Evolutionary conservation across 2,888 invertebrate genomes (phyloP).

Genomic region (Beris chalybata): DNA sequence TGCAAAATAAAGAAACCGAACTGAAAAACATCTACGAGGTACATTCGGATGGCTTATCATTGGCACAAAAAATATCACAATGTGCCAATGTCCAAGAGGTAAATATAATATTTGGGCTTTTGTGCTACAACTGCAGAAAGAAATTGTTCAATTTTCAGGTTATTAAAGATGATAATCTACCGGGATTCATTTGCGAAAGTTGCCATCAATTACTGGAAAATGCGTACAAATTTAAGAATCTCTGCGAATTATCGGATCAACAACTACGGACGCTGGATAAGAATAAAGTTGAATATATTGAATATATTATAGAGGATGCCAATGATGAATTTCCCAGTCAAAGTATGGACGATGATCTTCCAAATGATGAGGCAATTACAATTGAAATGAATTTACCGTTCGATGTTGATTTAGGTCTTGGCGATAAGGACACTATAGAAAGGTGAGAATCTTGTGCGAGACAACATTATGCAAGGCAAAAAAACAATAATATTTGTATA

Average conservation of each 20-base stretch:
- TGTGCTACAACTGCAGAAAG: neutral
- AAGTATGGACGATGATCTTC: conserved; percentile 4
- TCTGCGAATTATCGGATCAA: conserved; percentile 36
- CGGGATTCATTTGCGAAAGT: conserved; percentile 37
- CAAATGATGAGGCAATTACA: conserved; percentile 2
- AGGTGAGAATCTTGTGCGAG: neutral
- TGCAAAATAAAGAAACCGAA: conserved; percentile 29
- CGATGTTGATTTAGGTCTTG: neutral
- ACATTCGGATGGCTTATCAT: conserved; percentile 21
- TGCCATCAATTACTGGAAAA: conserved; percentile 38
- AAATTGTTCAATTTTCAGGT: conserved; percentile 6
- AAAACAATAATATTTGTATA: neutral
- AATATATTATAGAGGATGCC: conserved; percentile 33
- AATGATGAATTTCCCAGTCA: neutral
- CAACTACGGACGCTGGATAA: conserved; percentile 15
- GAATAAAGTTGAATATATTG: conserved; percentile 32
- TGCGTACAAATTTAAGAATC: conserved; percentile 38
- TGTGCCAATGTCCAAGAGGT: conserved; percentile 35
- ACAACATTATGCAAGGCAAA: neutral
- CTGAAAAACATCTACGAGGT: conserved; percentile 32
- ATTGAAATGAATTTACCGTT: conserved; percentile 24
- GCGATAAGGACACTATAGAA: neutral
- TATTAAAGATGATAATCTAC: conserved; percentile 37
- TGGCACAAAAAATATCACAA: conserved; percentile 36
- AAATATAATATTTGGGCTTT: neutral